Base-by-base conservation (phyloP, 2,797 vertebrate genomes). In the Helarctos malayanus region DNA sequence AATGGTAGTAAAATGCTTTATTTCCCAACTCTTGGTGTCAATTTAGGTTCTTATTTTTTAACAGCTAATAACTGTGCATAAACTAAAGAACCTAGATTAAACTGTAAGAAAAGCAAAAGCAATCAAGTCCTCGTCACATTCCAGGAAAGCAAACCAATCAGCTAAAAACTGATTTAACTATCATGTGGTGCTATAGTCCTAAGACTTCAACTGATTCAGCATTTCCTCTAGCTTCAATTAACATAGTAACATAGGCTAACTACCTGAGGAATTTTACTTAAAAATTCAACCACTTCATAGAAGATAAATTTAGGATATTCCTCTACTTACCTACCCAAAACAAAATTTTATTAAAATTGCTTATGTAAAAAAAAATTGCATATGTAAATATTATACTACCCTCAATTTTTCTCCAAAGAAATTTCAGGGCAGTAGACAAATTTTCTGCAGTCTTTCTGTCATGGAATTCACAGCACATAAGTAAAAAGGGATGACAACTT, bases 391-490 rank as follows among this genome's bases (percentile, higher is more conserved):
- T 45, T 35, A 71, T 15, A 71, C 45, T 57, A 63, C 27, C 21
- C 88, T 38, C n/a, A 69, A 59, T 80, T 95, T 93, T 94, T 80
- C 78, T 78, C 83, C 41, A 65, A 83, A 80, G 52, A 38, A 83
- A 92, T 92, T 94, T 75, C 76, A 85, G 92, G 41, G 61, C 45
- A 91, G 23, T 47, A 49, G 21, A 75, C n/a, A 87, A 19, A 47
- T 61, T 87, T 75, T 84, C 61, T 92, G 16, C 63, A 68, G 32
- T 27, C n/a, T 86, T 52, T 38, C 38, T 57, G 61, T 79, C 61
- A 87, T 27, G 76, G 49, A 94, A 92, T 90, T 94, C 61, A 83
- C 23, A 94, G 63, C 61, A 61, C 12, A 18, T n/a, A 27, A 89
- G 18, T 87, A 63, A 71, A 95, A 75, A 49, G 11, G n/a, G 83